Evolutionary conservation across 2,888 invertebrate genomes (phyloP), one percentile per base, ranked within the genome.

Genomic region (Pasiphila rectangulata): DNA sequence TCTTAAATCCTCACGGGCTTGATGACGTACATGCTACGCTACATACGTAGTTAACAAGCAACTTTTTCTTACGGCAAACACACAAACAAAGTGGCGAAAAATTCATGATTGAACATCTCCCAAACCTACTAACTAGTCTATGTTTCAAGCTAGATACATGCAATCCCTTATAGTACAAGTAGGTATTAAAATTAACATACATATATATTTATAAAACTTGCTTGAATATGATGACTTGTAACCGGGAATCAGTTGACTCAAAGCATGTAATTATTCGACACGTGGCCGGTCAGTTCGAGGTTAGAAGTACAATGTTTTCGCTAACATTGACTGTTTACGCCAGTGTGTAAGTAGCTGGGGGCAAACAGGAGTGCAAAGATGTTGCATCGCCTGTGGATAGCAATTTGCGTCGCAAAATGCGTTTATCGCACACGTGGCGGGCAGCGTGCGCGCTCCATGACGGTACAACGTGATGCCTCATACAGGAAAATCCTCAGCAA

Each of bases 391-490:
- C 42, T 51, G 54, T 59, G 51, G 61, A 57, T 66, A 72, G 63
- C 71, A 70, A 59, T 10, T 30, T 17, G 17, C 30, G 17, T 30
- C 74, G 77, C 63, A 79, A 59, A 71, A 70, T 19, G 63, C 61
- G 64, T 64, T 72, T 74, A 76, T 75, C 73, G 54, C 6, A 65
- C 82, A 81, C 81, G 81, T 80, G 79, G 68, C 61, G 52, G 27
- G 47, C 58, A 67, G 73, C 79, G 79, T 79, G 79, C 69, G 54
- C 44, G 34, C 60, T 53, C 63, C 68, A 64, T 63, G 64, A 55
- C 64, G 53, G 41, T 46, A 59, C 72, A 73, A 77, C 80, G 79
- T 80, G 79, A 76, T 67, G 62, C 53, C 53, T 57, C 61, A 40
- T 63, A 62, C 56, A 50, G 46, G 46, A 45, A 46, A 52, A 52